Percentiles rank a stretch among this genome's conserved stretches.
Conservation (phyloP, 2,888 invertebrate genomes). For the Colostygia pectinataria region DNA sequence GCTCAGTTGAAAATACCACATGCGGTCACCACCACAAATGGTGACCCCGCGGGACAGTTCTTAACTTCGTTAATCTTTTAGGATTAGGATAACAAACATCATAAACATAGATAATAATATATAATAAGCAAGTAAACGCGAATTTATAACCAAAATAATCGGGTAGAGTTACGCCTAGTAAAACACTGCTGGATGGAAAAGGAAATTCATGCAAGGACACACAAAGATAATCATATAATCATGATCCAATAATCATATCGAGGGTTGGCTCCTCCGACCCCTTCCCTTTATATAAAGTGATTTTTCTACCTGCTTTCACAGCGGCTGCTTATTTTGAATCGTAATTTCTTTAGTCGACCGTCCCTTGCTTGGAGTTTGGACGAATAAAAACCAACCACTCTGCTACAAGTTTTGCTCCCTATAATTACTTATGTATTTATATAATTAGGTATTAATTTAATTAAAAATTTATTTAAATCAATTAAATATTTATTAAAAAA, state of each 20-base stretch:
- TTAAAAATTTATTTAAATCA: too few relatives aligned
- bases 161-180: background rate
- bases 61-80: too few relatives aligned
- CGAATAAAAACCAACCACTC: too few relatives aligned
- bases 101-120: slow-evolving; percentile 13
- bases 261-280: slow-evolving; percentile 41
- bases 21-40: too few relatives aligned
- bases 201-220: slow-evolving; percentile 33
- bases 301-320: slow-evolving; percentile 48
- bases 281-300: slow-evolving; percentile 47
- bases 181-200: slow-evolving; percentile 17
- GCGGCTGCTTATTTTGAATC: slow-evolving; percentile 51
- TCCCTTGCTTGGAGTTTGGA: too few relatives aligned
- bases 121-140: slow-evolving; percentile 8
- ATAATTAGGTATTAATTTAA: too few relatives aligned
- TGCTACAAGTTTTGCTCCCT: too few relatives aligned
- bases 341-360: slow-evolving; percentile 17
- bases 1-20: too few relatives aligned
- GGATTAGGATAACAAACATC: background rate
- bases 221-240: slow-evolving; percentile 48
- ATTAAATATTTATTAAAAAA: too few relatives aligned
- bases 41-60: too few relatives aligned
- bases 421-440: too few relatives aligned
- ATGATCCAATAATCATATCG: slow-evolving; percentile 57
- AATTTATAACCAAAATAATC: slow-evolving; percentile 2